Evolutionary conservation across 2,797 vertebrate species (phyloP).

Genomic region (Acanthurus lineatus): DNA sequence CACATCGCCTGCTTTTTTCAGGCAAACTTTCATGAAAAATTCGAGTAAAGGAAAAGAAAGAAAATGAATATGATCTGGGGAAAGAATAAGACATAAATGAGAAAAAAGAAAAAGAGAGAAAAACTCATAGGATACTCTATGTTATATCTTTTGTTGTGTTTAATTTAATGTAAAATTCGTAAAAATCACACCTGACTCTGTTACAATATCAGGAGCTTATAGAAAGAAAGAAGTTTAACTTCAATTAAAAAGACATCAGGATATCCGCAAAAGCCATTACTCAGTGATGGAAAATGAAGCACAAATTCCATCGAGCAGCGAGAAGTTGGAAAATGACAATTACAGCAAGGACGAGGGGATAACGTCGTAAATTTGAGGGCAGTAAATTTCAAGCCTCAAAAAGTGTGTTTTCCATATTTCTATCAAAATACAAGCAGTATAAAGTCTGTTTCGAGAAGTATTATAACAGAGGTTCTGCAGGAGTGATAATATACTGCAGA

Average conservation of each 20-base stretch:
- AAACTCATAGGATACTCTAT: background rate
- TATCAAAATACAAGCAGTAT: conserved; percentile 19
- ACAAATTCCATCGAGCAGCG: conserved; percentile 44
- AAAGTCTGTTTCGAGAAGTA: conserved; percentile 38
- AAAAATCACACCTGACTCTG: background rate
- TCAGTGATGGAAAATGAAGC: conserved; percentile 54
- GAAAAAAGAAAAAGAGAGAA: background rate
- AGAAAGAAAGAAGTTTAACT: conserved; percentile 11
- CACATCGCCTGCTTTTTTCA: conserved; percentile 29
- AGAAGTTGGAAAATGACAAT: conserved; percentile 61
- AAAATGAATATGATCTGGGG: conserved; percentile 43
- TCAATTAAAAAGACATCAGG: conserved; percentile 53
- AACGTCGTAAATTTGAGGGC: conserved; percentile 58
- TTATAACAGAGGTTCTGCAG: conserved; percentile 44
- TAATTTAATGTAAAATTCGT: conserved; percentile 2
- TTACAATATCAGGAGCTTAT: conserved; percentile 2
- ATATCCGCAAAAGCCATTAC: conserved; percentile 67
- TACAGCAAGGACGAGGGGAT: conserved; percentile 52
- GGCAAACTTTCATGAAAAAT: conserved; percentile 56
- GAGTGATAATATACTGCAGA: conserved; percentile 15
- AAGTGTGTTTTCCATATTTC: conserved; percentile 60
- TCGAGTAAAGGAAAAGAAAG: conserved; percentile 43
- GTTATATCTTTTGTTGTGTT: background rate
- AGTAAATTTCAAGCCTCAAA: conserved; percentile 54
- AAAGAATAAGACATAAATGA: conserved; percentile 7